Conservation (phyloP, 2,888 invertebrate species). For the Halictus ligatus region DNA sequence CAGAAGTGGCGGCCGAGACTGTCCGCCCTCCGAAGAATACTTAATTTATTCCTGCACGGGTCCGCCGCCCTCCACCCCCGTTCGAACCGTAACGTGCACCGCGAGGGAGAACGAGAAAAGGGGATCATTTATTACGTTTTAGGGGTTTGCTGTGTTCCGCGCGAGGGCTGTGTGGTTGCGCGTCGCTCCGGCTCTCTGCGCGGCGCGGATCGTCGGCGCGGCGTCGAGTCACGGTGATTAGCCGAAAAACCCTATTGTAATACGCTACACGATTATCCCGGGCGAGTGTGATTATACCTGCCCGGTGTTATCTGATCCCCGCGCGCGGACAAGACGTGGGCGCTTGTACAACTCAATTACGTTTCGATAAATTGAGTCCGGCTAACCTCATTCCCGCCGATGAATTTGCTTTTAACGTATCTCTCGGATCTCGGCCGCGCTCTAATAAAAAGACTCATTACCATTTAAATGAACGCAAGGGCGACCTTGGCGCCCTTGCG, state of each 20-base stretch:
- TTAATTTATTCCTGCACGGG: constrained; percentile 73
- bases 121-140: constrained; percentile 56
- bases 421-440: background rate
- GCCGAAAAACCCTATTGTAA: constrained; percentile 18
- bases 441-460: constrained; percentile 9
- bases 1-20: constrained; percentile 39
- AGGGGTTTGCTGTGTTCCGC: constrained; percentile 19
- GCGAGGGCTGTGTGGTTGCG: background rate
- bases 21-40: constrained; percentile 72
- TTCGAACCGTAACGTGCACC: constrained; percentile 27
- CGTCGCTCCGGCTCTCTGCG: constrained; percentile 31
- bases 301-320: constrained; percentile 10
- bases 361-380: background rate
- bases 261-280: constrained; percentile 6
- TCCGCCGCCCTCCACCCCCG: constrained; percentile 59
- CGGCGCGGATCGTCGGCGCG: constrained; percentile 19
- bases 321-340: background rate
- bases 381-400: background rate
- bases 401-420: constrained; percentile 18
- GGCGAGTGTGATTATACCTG: constrained; percentile 18
- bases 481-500: background rate
- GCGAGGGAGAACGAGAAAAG: constrained; percentile 16
- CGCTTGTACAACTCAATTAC: constrained; percentile 21
- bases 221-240: constrained; percentile 47
- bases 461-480: constrained; percentile 2